Base-by-base conservation (phyloP, 1,140 invertebrate species). In the Pomphorhynchus laevis region DNA sequence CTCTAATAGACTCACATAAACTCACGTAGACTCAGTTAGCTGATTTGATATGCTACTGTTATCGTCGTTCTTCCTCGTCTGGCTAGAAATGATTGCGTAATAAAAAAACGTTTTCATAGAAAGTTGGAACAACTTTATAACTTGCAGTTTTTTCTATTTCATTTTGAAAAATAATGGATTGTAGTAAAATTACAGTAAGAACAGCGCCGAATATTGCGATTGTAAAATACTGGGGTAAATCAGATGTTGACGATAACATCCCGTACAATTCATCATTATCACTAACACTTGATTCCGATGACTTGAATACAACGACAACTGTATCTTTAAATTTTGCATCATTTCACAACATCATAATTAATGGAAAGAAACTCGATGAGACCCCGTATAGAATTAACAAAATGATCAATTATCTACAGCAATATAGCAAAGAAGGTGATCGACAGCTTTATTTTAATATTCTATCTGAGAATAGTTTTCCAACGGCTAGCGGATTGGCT, bases 171-270 rank as follows among this genome's bases (percentile, higher is more conserved):
- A n/a, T n/a, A n/a, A n/a, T n/a, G n/a, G n/a, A n/a, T n/a, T n/a
- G n/a, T n/a, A n/a, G n/a, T n/a, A n/a, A n/a, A n/a, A n/a, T n/a
- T n/a, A n/a, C n/a, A n/a, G n/a, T n/a, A n/a, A n/a, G n/a, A n/a
- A n/a, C n/a, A n/a, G 34, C 41, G 3, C 41, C 41, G 0, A 95
- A 95, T 59, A 93, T 95, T 51, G 86, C 86, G 24, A 70, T 91
- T 2, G 74, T 95, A 24, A 95, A 95, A 65, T 95, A 95, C 57
- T 95, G 77, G 86, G 86, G 86, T 9, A 95, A 98, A 63, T 62
- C 69, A 48, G 67, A 93, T 63, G 77, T 89, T 54, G 56, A 71
- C 35, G 61, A 84, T 45, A 82, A 93, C 51, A 59, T 93, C 41
- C 86, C 86, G n/a, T 58, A 82, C 21, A 93, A 95, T 62, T 79